Evolutionary conservation across 1,140 invertebrate genomes (phyloP).

Genomic region (Drosophila aff.): DNA sequence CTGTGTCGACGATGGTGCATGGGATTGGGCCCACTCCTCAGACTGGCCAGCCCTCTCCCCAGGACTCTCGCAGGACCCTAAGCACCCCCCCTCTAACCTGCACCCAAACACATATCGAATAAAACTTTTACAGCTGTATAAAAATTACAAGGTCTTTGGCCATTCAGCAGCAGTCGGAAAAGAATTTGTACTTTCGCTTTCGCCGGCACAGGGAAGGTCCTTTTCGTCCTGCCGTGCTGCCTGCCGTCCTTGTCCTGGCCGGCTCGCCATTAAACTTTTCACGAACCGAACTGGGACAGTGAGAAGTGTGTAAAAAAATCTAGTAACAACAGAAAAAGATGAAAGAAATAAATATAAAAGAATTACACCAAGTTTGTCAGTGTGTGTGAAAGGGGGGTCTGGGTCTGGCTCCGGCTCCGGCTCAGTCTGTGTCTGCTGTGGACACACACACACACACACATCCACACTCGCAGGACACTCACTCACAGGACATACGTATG

Average conservation of each 20-base stretch:
- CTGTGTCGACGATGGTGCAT: constrained; percentile 62
- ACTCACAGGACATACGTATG: constrained; percentile 31
- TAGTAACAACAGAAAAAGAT: constrained; percentile 83
- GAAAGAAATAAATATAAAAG: constrained; percentile 84
- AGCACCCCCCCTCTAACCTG: constrained; percentile 16
- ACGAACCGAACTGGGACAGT: constrained; percentile 81
- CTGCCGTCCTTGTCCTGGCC: constrained; percentile 63
- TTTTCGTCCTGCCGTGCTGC: constrained; percentile 40
- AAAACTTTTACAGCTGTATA: constrained; percentile 83
- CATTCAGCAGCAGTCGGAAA: constrained; percentile 68
- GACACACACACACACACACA: constrained; percentile 51
- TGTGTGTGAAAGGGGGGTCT: constrained; percentile 37
- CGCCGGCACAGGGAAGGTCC: constrained; percentile 40
- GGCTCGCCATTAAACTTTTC: constrained; percentile 80
- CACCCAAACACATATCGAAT: constrained; percentile 79
- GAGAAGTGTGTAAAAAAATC: constrained; percentile 76
- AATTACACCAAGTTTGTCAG: constrained; percentile 77
- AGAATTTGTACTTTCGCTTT: constrained; percentile 83
- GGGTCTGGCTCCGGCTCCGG: constrained; percentile 33
- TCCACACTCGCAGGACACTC: constrained; percentile 25
- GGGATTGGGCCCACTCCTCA: constrained; percentile 6
- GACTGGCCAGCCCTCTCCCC: not conserved
- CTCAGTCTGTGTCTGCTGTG: constrained; percentile 64
- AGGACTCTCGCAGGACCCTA: constrained; percentile 8
- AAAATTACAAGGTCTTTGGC: constrained; percentile 81